These are phyloP conservation scores for Thysanoteuthis rhombus DNA, from an alignment of 2,888 invertebrate species.

Conservation along the genomic window DNA sequence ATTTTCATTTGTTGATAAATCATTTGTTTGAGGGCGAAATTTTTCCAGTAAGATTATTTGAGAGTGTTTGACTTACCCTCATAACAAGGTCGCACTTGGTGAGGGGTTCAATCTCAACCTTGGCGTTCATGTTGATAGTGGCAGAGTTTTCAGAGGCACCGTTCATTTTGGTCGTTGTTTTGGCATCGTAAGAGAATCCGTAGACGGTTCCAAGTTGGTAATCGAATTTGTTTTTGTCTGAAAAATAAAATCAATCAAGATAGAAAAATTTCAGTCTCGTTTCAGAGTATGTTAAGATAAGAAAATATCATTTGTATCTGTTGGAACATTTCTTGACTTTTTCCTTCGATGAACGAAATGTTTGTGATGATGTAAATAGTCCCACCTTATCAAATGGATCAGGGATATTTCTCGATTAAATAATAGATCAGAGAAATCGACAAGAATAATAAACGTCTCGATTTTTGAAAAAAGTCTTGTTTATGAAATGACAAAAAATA, in stretches of 20 bases:
- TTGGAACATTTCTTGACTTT: neutral
- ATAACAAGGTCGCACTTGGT: conserved; percentile 69
- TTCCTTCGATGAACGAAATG: neutral
- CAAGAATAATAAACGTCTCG: no score
- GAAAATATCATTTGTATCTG: neutral
- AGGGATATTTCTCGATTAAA: no score
- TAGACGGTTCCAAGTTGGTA: conserved; percentile 77
- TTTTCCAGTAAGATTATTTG: neutral
- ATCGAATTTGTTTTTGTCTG: conserved; percentile 33
- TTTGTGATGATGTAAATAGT: neutral
- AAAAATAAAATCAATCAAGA: neutral
- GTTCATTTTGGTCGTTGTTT: conserved; percentile 75
- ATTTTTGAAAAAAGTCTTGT: no score
- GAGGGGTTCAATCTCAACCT: conserved; percentile 67
- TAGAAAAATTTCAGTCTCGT: neutral
- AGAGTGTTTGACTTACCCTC: conserved; percentile 58
- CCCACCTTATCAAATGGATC: no score
- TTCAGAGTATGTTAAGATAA: neutral
- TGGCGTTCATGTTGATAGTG: conserved; percentile 65
- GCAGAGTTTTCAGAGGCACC: conserved; percentile 73
- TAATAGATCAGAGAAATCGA: no score
- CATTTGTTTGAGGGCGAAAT: neutral
- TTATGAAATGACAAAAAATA: no score
- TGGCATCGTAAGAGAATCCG: conserved; percentile 81
- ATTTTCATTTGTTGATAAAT: neutral